phyloP scores from a whole-genome alignment of 2,113 vertebrate species.

The Phoenicopterus ruber region DNA sequence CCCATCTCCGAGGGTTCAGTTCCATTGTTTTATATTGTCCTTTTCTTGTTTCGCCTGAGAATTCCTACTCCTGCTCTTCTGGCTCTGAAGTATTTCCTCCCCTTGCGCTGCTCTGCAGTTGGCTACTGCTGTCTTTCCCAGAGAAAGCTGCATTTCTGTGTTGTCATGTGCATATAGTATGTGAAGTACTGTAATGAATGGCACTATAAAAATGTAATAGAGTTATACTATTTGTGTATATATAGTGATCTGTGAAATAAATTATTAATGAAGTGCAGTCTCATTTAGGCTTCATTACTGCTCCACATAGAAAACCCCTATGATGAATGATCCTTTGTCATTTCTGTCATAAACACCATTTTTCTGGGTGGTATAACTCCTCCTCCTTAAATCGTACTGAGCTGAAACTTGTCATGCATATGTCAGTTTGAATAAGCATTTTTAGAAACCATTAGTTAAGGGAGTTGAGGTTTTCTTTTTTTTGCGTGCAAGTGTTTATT shows the following conservation, averaged over 20 bases:
- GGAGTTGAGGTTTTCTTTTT: neutral
- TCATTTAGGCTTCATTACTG: conserved; percentile 70
- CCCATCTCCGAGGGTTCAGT: neutral
- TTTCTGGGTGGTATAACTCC: conserved; percentile 54
- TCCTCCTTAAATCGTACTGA: neutral
- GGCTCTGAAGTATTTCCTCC: neutral
- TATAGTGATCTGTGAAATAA: conserved; percentile 67
- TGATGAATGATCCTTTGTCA: conserved; percentile 72
- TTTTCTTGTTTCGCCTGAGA: neutral
- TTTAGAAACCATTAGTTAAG: conserved; percentile 53
- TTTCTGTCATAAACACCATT: conserved; percentile 67
- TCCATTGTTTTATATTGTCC: neutral
- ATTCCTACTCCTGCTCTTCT: neutral
- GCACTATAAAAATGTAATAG: conserved; percentile 51
- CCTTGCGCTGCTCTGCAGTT: neutral
- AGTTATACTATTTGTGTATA: conserved; percentile 59
- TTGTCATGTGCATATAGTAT: conserved; percentile 21
- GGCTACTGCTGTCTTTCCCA: neutral
- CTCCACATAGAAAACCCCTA: conserved; percentile 35
- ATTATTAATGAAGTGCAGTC: conserved; percentile 67
- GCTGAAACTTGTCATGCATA: conserved; percentile 46
- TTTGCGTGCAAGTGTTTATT: neutral
- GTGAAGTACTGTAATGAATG: conserved; percentile 52
- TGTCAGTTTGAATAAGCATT: conserved; percentile 59
- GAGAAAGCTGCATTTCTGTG: neutral